Evolutionary conservation across 2,888 invertebrate species (phyloP), one percentile per base, ranked within the genome.

Genomic region (Heliconius sara): DNA sequence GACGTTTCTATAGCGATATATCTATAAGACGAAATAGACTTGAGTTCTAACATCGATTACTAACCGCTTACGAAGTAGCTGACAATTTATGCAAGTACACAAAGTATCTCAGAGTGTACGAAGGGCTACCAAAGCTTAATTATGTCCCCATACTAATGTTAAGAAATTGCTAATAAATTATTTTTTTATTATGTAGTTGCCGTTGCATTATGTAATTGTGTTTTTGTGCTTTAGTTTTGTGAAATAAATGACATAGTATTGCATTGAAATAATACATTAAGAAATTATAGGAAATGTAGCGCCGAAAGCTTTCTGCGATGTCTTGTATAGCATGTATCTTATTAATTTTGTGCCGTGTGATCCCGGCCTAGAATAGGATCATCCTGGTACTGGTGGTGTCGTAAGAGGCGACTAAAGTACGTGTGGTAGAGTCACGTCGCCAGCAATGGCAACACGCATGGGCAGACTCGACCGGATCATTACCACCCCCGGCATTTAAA

Each of bases 41-140:
- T 52, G 68, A 80, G 39, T 67, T 77, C 78, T 80, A 80, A 78
- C 77, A 73, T 72, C 79, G 82, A 78, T 81, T 80, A 82, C 81
- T 39, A 81, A 47, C 66, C 74, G 78, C 76, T 81, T 80, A 77
- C 81, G 80, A 66, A 81, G 79, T 74, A 70, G 63, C 79, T 25
- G 81, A 82, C 79, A 82, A 82, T 82, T 82, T 82, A 82, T 81
- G 79, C 78, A 80, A 77, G 77, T 79, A 79, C 80, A 78, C 79
- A 80, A 81, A 80, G 71, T 77, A 74, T 43, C 9, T 75, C 19
- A 75, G 75, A 63, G 19, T 65, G 25, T 63, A 65, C 47, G 65
- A 47, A 75, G 43, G 60, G n/a, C 73, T 60, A 66, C 43, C 22
- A 39, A 75, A 7, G 13, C 22, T 75, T 75, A 66, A 75, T 66